Conservation (phyloP, 1,140 invertebrate species). For the Goniozus legneri region DNA sequence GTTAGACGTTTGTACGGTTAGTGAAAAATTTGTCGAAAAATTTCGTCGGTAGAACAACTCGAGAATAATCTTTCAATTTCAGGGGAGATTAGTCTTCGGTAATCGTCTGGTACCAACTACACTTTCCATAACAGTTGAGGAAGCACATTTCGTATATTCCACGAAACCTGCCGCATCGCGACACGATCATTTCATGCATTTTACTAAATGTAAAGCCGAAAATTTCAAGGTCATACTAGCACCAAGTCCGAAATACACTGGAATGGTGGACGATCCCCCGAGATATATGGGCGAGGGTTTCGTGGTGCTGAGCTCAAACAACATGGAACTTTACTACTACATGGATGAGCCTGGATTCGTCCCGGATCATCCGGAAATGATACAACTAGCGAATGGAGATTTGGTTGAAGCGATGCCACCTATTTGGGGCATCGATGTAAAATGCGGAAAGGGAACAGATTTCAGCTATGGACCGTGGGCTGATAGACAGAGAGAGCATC, state of each 20-base stretch:
- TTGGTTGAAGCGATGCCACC: constrained; percentile 87
- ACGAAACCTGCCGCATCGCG: constrained; percentile 91
- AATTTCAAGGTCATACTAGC: constrained; percentile 93
- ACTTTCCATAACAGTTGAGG: constrained; percentile 88
- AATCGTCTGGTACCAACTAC: constrained; percentile 93
- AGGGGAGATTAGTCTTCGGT: constrained; percentile 93
- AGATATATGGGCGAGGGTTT: constrained; percentile 98
- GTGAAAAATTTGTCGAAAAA: constrained; percentile 27
- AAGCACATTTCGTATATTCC: constrained; percentile 91
- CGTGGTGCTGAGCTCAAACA: constrained; percentile 92
- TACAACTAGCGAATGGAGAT: constrained; percentile 90
- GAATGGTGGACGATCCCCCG: constrained; percentile 91
- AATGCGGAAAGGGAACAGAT: constrained; percentile 95
- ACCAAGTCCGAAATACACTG: constrained; percentile 90
- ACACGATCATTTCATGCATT: constrained; percentile 95
- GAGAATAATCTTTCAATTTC: constrained; percentile 19
- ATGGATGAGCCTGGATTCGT: constrained; percentile 92
- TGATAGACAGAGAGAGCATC: constrained; percentile 89
- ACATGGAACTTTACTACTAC: constrained; percentile 92
- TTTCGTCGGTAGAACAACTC: background rate
- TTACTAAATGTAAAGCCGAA: constrained; percentile 90
- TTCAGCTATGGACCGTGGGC: constrained; percentile 99
- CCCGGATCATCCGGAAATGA: constrained; percentile 82
- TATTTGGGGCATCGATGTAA: constrained; percentile 92
- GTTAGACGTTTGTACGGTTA: constrained; percentile 82